Percentiles rank a stretch among this genome's conserved stretches.
phyloP scores from a whole-genome alignment of 1,140 invertebrate genomes.

The Brachionus plicatilis region DNA sequence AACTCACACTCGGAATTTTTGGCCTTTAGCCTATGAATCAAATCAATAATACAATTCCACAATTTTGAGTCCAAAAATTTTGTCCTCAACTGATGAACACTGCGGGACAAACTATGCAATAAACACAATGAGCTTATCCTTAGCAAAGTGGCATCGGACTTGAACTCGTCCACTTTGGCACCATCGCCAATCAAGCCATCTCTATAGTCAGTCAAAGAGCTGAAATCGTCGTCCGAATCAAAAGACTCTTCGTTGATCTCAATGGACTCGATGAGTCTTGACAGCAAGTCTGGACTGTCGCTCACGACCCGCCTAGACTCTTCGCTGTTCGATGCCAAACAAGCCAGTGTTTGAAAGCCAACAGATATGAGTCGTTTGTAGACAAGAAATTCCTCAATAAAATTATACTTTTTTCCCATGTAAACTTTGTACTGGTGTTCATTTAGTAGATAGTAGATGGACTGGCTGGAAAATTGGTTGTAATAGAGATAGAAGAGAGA shows the following conservation, averaged over 20 bases:
- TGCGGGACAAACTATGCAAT: constrained; percentile 32
- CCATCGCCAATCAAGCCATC: neutral
- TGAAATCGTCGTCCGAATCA: neutral
- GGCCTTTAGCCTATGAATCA: neutral
- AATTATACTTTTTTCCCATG: neutral
- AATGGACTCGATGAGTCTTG: neutral
- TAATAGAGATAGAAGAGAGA: constrained; percentile 32
- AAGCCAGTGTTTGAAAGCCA: constrained; percentile 25
- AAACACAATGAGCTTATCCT: constrained; percentile 27
- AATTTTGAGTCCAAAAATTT: constrained; percentile 28
- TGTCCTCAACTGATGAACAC: constrained; percentile 29
- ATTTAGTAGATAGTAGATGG: neutral
- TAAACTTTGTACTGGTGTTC: constrained; percentile 38
- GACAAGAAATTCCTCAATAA: neutral
- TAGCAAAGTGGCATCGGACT: constrained; percentile 7
- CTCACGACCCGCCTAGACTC: constrained; percentile 9
- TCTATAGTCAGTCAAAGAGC: neutral
- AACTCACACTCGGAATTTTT: neutral
- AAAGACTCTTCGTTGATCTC: neutral
- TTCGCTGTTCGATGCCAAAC: constrained; percentile 28
- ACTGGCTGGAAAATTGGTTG: neutral
- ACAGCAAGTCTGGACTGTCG: neutral
- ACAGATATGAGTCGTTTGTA: constrained; percentile 10
- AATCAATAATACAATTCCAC: constrained; percentile 17
- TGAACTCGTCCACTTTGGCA: neutral